Evolutionary conservation across 2,797 vertebrate species (phyloP), one percentile per base, ranked within the genome.

Genomic region (Urosaurus nigricauda): DNA sequence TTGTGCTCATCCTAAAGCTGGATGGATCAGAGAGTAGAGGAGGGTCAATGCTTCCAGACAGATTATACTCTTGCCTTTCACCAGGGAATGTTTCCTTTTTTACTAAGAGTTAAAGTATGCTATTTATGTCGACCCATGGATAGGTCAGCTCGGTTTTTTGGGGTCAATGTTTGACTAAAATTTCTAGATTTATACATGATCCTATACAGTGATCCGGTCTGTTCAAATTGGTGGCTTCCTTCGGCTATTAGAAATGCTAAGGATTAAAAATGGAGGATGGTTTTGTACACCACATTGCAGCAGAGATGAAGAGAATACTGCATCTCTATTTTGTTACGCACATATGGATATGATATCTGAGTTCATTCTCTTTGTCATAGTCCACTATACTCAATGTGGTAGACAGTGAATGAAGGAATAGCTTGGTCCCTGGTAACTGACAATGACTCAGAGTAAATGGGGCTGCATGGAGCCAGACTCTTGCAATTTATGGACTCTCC

Each of bases 221-320:
- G 26, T 56, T 32, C 60, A 6, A 56, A 3, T 51, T 13, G 4
- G 16, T 14, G 19, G 2, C 40, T 79, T 86, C 35, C 35, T 1
- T 65, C 88, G 29, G 73, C 87, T 92, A 60, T 86, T 91, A 73
- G 70, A 6, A 73, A 19, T 11, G 5, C 37, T 47, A 4, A 77
- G 17, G 26, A 75, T 11, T n/a, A 35, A 32, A 35, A 37, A n/a
- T 32, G 35, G 53, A 63, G 84, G 26, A 9, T 32, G 29, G 68
- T 47, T 53, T 35, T 75, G 53, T 85, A 9, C 71, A 60, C 3
- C 5, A 9, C 37, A 3, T 13, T 63, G 56, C 11, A 16, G 40
- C 11, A 14, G 8, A 1, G 29, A 5, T 43, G 29, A 13, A 6
- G 56, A 40, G 19, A 13, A 19, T 43, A 47, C 4, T 35, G 1